Conservation (phyloP, 2,797 vertebrate species). For the Sebastes steindachneri region DNA sequence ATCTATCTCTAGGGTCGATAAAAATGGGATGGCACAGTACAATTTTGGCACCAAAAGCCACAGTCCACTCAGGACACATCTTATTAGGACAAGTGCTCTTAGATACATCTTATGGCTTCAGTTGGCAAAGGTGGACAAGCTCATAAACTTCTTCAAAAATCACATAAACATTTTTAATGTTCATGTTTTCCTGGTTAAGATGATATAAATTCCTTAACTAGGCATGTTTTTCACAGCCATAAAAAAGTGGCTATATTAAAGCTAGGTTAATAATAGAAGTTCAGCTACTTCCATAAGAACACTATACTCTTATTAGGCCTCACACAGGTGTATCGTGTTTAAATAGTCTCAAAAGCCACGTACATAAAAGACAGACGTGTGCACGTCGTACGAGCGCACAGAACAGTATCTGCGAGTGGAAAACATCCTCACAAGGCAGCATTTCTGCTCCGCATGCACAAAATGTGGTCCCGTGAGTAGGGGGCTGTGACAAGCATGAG, state of each 20-base stretch:
- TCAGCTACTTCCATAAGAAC: not conserved
- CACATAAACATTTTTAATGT: conserved; percentile 1
- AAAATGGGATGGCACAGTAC: not conserved
- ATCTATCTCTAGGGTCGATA: not conserved
- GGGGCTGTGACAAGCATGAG: too few relatives aligned
- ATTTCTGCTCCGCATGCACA: too few relatives aligned
- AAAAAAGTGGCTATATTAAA: not conserved
- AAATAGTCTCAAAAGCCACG: too few relatives aligned
- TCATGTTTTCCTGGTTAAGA: not conserved
- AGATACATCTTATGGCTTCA: not conserved
- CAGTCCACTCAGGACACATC: not conserved
- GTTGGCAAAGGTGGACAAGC: not conserved
- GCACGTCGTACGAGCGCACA: too few relatives aligned
- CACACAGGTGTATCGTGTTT: not conserved
- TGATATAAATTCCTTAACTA: not conserved
- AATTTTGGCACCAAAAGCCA: not conserved
- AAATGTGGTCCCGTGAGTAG: too few relatives aligned
- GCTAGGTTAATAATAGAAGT: not conserved
- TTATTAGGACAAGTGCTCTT: not conserved
- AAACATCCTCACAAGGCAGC: too few relatives aligned
- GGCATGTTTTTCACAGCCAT: not conserved
- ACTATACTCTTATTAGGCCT: not conserved
- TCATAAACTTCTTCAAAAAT: not conserved
- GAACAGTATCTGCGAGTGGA: too few relatives aligned
- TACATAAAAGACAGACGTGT: too few relatives aligned